Evolutionary conservation across 2,888 invertebrate species (phyloP).

Genomic region (Bhutanitis thaidina): DNA sequence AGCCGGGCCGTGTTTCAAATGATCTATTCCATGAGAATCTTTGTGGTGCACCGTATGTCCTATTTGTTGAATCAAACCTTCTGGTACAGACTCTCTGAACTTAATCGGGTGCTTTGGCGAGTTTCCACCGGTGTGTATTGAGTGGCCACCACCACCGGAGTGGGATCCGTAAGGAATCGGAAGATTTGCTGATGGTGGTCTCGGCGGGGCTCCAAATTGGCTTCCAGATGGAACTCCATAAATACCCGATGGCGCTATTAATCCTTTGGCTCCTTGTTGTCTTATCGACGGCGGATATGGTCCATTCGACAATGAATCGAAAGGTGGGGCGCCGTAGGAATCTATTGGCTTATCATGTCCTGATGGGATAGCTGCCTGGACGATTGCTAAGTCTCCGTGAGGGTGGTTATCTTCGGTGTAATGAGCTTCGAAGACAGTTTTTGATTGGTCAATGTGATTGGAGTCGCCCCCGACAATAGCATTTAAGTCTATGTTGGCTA

Average conservation of each 20-base stretch:
- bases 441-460: slow-evolving; percentile 70
- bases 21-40: slow-evolving; percentile 79
- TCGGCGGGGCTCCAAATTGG: slow-evolving; percentile 71
- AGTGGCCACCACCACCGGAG: slow-evolving; percentile 67
- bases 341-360: slow-evolving; percentile 43
- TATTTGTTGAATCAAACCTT: slow-evolving; percentile 83
- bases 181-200: slow-evolving; percentile 46
- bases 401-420: slow-evolving; percentile 58
- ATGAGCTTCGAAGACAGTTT: slow-evolving; percentile 74
- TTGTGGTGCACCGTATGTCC: slow-evolving; percentile 82
- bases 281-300: slow-evolving; percentile 54
- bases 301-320: slow-evolving; percentile 63
- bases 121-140: slow-evolving; percentile 58
- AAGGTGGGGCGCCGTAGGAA: slow-evolving; percentile 62
- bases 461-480: slow-evolving; percentile 68
- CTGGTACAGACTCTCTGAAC: slow-evolving; percentile 87
- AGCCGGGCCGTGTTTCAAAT: slow-evolving; percentile 67
- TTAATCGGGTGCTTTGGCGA: slow-evolving; percentile 82
- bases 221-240: slow-evolving; percentile 74
- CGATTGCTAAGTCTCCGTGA: slow-evolving; percentile 38
- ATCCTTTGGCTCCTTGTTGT: slow-evolving; percentile 66
- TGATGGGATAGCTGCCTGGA: slow-evolving; percentile 31
- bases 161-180: slow-evolving; percentile 66
- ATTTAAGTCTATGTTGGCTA: slow-evolving; percentile 62
- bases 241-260: slow-evolving; percentile 80